Conservation (phyloP, 2,113 vertebrate species). For the Hirundichthys speculiger region DNA sequence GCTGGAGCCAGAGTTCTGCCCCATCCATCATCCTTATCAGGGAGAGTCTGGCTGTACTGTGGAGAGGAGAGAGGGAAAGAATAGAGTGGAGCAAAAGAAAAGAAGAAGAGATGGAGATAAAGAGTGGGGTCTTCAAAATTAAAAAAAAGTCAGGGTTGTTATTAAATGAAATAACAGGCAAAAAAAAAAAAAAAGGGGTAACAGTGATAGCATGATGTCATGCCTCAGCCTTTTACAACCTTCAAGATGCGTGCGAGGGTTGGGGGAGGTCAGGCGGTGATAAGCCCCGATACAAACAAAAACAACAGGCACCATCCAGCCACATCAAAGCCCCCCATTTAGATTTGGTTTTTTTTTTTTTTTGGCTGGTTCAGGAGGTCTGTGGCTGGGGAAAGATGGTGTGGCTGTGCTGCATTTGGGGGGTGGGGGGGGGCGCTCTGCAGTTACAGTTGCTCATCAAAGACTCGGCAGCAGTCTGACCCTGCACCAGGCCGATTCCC, state of each 20-base stretch:
- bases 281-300: constrained; percentile 84
- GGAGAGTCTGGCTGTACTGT: constrained; percentile 78
- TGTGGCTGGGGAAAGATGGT: constrained; percentile 1
- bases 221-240: background rate
- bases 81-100: constrained; percentile 1
- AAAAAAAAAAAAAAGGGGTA: background rate
- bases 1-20: constrained; percentile 89
- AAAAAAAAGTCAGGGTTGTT: constrained; percentile 1
- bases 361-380: background rate
- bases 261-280: constrained; percentile 46
- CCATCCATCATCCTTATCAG: constrained; percentile 96
- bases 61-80: constrained; percentile 18
- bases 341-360: constrained; percentile 36
- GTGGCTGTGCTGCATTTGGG: background rate
- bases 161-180: background rate
- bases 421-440: background rate
- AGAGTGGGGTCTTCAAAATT: background rate
- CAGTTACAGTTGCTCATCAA: constrained; percentile 57
- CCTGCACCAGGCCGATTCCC: constrained; percentile 24
- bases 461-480: constrained; percentile 54
- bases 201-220: background rate
- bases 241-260: background rate
- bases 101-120: constrained; percentile 2
- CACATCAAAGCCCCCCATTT: constrained; percentile 86
- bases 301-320: constrained; percentile 68